These are phyloP conservation scores for Lasiurus borealis DNA, from an alignment of 2,113 vertebrate genomes.

Conservation along the genomic window DNA sequence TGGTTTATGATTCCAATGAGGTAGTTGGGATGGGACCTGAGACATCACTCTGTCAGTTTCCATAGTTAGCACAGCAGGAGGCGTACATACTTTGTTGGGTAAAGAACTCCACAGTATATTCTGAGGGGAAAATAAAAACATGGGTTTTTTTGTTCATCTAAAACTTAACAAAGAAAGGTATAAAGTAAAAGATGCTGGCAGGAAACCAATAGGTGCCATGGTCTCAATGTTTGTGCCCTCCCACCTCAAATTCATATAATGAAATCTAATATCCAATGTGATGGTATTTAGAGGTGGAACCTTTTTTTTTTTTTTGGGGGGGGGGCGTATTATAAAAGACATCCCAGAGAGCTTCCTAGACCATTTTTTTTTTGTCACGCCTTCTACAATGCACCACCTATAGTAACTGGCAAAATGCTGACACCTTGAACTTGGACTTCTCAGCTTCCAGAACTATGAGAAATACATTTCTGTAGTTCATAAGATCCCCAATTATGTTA, in stretches of 20 bases:
- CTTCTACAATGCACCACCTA: neutral
- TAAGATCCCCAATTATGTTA: neutral
- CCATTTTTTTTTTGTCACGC: neutral
- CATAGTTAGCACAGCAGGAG: neutral
- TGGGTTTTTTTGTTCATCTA: neutral
- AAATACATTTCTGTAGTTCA: neutral
- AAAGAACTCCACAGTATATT: neutral
- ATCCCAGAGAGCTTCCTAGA: neutral
- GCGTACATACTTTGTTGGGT: neutral
- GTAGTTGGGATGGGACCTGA: neutral
- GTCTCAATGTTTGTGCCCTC: neutral
- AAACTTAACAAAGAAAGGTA: slow-evolving; percentile 3
- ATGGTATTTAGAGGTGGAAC: neutral
- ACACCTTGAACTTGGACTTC: neutral
- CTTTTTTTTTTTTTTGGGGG: too few species aligned
- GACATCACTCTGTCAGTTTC: neutral
- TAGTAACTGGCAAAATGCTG: neutral
- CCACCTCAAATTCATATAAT: neutral
- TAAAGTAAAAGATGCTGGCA: neutral
- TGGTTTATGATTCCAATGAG: neutral
- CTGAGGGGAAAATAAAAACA: neutral
- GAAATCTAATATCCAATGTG: neutral
- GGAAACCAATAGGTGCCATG: neutral
- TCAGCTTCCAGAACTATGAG: neutral
- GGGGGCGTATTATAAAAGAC: neutral